phyloP scores from a whole-genome alignment of 2,888 invertebrate genomes.

The Baccha elongata region DNA sequence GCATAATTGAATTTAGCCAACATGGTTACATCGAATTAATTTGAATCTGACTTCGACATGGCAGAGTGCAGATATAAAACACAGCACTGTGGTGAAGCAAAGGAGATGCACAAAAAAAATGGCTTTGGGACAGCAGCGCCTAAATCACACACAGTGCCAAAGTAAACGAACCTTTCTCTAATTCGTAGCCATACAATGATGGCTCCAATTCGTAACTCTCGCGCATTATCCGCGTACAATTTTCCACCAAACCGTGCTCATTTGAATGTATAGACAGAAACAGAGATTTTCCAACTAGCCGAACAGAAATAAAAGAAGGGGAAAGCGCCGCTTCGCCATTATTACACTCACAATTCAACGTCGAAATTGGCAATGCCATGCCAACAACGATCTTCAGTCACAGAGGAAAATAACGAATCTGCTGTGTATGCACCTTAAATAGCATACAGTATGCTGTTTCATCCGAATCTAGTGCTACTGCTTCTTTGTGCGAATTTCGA shows the following conservation, averaged over 20 bases:
- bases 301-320: slow-evolving; percentile 36
- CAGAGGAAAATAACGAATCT: slow-evolving; percentile 7
- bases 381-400: slow-evolving; percentile 1
- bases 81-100: not conserved
- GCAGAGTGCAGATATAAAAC: slow-evolving; percentile 14
- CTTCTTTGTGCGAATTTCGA: slow-evolving; percentile 25
- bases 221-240: slow-evolving; percentile 58
- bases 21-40: slow-evolving; percentile 70
- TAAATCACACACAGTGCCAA: slow-evolving; percentile 68
- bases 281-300: slow-evolving; percentile 31
- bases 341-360: slow-evolving; percentile 44
- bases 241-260: slow-evolving; percentile 48
- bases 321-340: slow-evolving; percentile 63
- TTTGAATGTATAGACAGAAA: slow-evolving; percentile 21
- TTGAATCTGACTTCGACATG: slow-evolving; percentile 61
- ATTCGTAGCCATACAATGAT: slow-evolving; percentile 55
- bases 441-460: slow-evolving; percentile 14
- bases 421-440: slow-evolving; percentile 3
- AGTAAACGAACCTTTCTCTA: slow-evolving; percentile 71
- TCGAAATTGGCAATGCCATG: slow-evolving; percentile 53
- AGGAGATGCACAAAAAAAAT: slow-evolving; percentile 13
- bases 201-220: slow-evolving; percentile 53
- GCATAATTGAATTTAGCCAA: slow-evolving; percentile 70
- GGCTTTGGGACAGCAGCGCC: slow-evolving; percentile 54
- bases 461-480: slow-evolving; percentile 5